A percentile compares a stretch with the other conserved stretches of the same genome.
Conservation (phyloP, 1,140 invertebrate species). For the Tetragonula clypearis region DNA sequence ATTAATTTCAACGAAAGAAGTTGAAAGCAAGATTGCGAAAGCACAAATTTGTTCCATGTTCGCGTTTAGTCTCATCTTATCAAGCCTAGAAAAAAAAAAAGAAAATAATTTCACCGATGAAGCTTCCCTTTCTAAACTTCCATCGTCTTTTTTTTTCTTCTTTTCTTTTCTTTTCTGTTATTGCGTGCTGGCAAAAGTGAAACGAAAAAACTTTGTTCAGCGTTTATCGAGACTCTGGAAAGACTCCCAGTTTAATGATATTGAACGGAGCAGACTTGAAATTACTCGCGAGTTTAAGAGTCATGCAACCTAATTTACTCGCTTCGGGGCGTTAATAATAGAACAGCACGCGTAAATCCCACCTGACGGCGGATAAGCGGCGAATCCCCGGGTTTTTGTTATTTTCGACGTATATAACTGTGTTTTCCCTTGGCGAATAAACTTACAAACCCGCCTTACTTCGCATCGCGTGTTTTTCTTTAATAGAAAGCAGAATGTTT, state of each 20-base stretch:
- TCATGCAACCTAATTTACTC: constrained; percentile 20
- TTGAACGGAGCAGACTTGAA: not conserved
- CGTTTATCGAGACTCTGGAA: not conserved
- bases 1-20: constrained; percentile 3
- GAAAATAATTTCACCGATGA: not conserved
- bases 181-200: not conserved
- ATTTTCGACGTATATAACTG: constrained; percentile 5
- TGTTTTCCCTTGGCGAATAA: not conserved
- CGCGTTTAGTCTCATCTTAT: too few species aligned
- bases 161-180: too few species aligned
- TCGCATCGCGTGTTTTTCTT: not conserved
- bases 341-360: constrained; percentile 5
- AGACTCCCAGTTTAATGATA: not conserved
- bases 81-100: not conserved
- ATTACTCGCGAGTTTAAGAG: constrained; percentile 5
- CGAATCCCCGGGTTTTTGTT: not conserved
- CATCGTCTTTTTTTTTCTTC: not conserved
- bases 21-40: not conserved
- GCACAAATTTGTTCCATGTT: not conserved
- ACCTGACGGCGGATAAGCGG: not conserved
- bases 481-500: not conserved
- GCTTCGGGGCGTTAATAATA: constrained; percentile 33
- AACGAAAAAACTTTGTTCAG: not conserved
- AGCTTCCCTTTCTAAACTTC: not conserved
- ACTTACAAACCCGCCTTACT: not conserved